These are phyloP conservation scores for Myiozetetes cayanensis DNA, from an alignment of 2,113 vertebrate genomes.

Conservation along the genomic window DNA sequence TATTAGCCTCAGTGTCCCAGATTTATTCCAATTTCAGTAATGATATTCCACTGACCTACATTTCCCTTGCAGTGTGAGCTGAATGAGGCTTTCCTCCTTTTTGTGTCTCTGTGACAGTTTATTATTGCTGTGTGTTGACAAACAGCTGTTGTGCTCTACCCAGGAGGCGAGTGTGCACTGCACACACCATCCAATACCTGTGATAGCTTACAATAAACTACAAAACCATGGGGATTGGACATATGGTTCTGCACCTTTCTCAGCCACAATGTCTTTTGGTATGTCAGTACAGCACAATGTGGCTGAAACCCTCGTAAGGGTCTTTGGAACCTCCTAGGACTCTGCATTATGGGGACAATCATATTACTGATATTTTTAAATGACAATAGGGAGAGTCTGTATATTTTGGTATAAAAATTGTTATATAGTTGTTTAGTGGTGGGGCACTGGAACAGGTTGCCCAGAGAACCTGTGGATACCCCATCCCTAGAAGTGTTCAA, in stretches of 20 bases:
- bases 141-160: not conserved
- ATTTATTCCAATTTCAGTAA: constrained; percentile 30
- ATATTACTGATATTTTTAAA: not conserved
- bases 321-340: not conserved
- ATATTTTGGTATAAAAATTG: not conserved
- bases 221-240: not conserved
- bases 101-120: not conserved
- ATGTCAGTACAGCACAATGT: accelerated
- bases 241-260: not conserved
- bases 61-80: not conserved
- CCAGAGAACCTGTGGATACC: not conserved
- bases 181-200: not conserved
- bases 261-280: not conserved
- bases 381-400: not conserved
- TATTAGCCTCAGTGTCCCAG: not conserved
- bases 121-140: not conserved
- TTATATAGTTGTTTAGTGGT: not conserved
- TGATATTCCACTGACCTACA: constrained; percentile 53
- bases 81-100: not conserved
- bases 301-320: not conserved
- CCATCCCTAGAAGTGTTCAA: not conserved
- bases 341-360: not conserved
- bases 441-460: not conserved
- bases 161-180: not conserved
- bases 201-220: not conserved